Evolutionary conservation across 2,888 invertebrate genomes (phyloP).

Genomic region (Cephus pulcher): DNA sequence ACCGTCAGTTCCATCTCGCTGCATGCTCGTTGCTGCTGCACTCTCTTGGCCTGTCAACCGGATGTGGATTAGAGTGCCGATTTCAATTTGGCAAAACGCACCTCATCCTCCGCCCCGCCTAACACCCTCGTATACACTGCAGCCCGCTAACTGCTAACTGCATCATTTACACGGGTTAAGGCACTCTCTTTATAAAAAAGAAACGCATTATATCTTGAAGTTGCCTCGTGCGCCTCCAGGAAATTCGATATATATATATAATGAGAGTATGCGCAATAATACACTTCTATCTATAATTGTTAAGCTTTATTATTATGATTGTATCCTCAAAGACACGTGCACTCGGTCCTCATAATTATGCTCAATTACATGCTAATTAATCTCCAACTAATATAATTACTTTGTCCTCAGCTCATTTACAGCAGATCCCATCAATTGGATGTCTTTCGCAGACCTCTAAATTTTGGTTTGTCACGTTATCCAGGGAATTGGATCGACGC

Average conservation of each 20-base stretch:
- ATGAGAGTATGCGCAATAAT: neutral
- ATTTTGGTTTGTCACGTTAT: neutral
- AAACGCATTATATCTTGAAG: neutral
- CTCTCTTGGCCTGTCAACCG: constrained; percentile 24
- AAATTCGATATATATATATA: neutral
- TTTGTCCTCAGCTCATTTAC: neutral
- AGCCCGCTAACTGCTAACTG: neutral
- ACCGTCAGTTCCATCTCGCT: neutral
- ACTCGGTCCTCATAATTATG: neutral
- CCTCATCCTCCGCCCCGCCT: neutral
- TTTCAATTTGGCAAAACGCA: constrained; percentile 23
- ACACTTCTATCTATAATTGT: neutral
- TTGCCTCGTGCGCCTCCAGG: neutral
- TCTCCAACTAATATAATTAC: neutral
- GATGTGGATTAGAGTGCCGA: constrained; percentile 22
- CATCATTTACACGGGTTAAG: neutral
- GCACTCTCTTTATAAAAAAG: neutral
- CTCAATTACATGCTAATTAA: neutral
- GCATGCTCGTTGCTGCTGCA: constrained; percentile 17
- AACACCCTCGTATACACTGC: neutral
- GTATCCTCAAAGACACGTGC: neutral
- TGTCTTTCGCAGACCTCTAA: neutral
- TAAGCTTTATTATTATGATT: neutral
- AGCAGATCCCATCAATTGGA: neutral
- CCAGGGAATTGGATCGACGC: neutral